Conservation (phyloP, 2,113 vertebrate genomes). For the Ariopsis seemanni region DNA sequence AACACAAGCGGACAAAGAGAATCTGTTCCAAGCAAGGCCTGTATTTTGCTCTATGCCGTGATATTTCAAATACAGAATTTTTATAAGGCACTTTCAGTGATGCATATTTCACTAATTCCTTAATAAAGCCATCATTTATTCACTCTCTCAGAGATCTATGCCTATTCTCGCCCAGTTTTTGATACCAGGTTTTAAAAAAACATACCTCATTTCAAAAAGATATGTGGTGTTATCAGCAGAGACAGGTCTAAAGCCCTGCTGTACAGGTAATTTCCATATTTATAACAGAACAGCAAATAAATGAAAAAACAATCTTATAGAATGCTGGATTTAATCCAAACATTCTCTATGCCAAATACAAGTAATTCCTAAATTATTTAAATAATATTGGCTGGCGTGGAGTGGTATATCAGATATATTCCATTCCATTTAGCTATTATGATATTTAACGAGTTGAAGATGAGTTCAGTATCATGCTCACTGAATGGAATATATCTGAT, state of each 20-base stretch:
- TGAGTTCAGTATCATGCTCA: too few relatives aligned
- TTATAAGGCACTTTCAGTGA: neutral
- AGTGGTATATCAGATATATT: too few relatives aligned
- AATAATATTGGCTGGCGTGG: too few relatives aligned
- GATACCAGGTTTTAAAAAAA: neutral
- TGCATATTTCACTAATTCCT: neutral
- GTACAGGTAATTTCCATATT: neutral
- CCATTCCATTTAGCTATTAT: too few relatives aligned
- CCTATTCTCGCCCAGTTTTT: neutral
- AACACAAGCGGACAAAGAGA: slow-evolving; percentile 46
- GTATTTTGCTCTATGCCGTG: slow-evolving; percentile 37
- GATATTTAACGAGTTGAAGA: too few relatives aligned
- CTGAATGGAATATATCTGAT: too few relatives aligned
- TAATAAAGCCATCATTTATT: neutral
- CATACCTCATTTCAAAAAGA: neutral
- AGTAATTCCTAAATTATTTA: neutral
- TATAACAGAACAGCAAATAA: neutral
- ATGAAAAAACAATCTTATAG: neutral
- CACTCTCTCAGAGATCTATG: neutral
- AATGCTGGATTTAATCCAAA: neutral
- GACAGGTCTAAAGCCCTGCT: neutral
- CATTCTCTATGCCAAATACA: neutral
- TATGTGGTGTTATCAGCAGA: neutral
- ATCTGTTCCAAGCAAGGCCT: slow-evolving; percentile 32
- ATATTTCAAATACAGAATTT: slow-evolving; percentile 18